Evolutionary conservation across 2,113 vertebrate species (phyloP).

Genomic region (Thalassoma bifasciatum): DNA sequence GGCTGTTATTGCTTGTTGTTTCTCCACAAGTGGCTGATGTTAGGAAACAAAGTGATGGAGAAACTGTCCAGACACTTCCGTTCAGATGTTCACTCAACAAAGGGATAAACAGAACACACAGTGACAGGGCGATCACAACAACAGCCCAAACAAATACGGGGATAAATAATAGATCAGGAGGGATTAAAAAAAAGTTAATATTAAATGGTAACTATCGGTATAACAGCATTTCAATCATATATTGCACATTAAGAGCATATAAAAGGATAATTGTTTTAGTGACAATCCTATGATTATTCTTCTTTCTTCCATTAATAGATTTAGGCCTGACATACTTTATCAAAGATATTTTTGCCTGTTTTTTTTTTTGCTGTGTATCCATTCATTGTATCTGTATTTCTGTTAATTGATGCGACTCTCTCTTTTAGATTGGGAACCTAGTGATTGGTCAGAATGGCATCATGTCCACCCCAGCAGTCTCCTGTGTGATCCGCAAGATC

Average conservation of each 20-base stretch:
- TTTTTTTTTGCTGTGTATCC: background rate
- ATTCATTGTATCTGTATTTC: background rate
- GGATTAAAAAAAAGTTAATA: no score
- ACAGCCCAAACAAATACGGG: no score
- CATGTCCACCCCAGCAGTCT: constrained; percentile 96
- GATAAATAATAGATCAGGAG: no score
- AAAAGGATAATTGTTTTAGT: background rate
- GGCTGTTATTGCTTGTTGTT: constrained; percentile 1
- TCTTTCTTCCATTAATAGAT: background rate
- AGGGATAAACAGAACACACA: background rate
- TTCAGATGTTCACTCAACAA: constrained; percentile 20
- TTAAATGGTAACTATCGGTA: no score
- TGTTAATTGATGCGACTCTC: constrained; percentile 3
- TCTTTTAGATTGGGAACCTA: constrained; percentile 90
- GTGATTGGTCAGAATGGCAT: constrained; percentile 98
- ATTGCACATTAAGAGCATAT: no score
- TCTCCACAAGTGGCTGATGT: constrained; percentile 8
- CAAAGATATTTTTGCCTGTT: background rate
- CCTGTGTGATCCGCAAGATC: constrained; percentile 96
- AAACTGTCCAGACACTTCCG: constrained; percentile 17
- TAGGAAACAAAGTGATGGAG: constrained; percentile 22
- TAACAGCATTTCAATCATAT: no score
- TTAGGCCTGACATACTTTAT: background rate
- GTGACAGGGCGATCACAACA: no score
- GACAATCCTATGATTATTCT: background rate